Evolutionary conservation across 2,113 vertebrate genomes (phyloP), one percentile per base, ranked within the genome.

Genomic region (Nipponia nippon): DNA sequence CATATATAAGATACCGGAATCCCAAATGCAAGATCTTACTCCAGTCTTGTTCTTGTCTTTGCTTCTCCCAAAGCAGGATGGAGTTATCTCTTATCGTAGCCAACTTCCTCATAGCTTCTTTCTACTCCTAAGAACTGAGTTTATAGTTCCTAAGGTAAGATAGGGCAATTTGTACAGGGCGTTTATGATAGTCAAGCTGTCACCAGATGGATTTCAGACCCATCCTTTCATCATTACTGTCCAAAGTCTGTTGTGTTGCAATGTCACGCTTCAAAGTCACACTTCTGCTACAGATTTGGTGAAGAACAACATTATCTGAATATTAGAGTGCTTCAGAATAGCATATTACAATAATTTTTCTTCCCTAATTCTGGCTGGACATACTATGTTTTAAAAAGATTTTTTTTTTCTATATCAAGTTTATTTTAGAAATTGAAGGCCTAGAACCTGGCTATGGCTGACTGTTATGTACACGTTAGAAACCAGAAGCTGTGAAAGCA

Each of bases 211-310:
- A 95, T 95, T 97, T 93, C 95, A 90, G 87, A 69, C 63, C 49
- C 49, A 59, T 79, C 30, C 77, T 93, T 93, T 94, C 65, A 72
- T 70, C 77, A 69, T 12, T 65, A 23, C 34, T 46, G 83, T 72
- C 66, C 95, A 83, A 97, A 97, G 94, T 96, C 67, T 89, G 34
- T 26, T 84, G 38, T 88, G 84, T 95, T 93, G 89, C 78, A 96
- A 90, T 86, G 79, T n/a, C 78, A 80, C 71, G 30, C 72, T 87
- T 88, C 91, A 83, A 95, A 91, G 77, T 61, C 40, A 42, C 40
- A 42, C 40, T 42, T 42, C 70, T 96, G 65, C 42, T 52, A 70
- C 11, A 77, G 36, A 90, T 75, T 80, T 52, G 15, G 40, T 72
- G 62, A 92, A 84, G 56, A 83, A 20, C 42, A 72, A 22, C 71